Evolutionary conservation across 2,888 invertebrate species (phyloP).

Genomic region (Mactromeris polynyma): DNA sequence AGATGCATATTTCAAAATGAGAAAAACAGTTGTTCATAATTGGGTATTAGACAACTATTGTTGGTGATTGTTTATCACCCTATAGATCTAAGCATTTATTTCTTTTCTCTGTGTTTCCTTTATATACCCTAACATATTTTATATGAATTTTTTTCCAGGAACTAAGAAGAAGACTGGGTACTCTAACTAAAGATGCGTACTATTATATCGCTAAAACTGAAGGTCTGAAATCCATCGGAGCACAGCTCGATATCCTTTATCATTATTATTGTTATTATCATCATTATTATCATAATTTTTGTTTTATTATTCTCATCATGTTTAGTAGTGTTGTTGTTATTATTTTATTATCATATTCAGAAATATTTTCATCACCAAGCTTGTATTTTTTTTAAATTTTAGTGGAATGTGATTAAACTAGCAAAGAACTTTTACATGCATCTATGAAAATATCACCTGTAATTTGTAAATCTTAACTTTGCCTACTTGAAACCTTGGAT

Average conservation of each 20-base stretch:
- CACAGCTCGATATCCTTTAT: constrained; percentile 88
- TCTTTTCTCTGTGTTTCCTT: no score
- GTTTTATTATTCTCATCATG: background rate
- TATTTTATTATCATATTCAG: no score
- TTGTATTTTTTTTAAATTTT: background rate
- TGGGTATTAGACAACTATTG: no score
- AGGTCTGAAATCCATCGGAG: constrained; percentile 87
- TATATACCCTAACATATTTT: background rate
- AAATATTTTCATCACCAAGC: no score
- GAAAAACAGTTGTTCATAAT: no score
- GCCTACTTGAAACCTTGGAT: constrained; percentile 89
- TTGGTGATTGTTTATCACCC: no score
- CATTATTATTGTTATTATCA: background rate
- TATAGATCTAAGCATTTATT: no score
- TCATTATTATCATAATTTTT: background rate
- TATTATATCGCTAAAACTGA: constrained; percentile 90
- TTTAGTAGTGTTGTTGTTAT: no score
- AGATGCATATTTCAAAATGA: no score
- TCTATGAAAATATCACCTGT: background rate
- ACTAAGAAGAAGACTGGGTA: constrained; percentile 92
- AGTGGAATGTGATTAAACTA: background rate
- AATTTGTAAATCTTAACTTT: constrained; percentile 67
- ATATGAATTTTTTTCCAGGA: constrained; percentile 92
- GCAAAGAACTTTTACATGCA: background rate
- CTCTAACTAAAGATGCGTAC: constrained; percentile 92